Conservation (phyloP, 1,140 invertebrate species). For the Catajapyx aquilonaris region DNA sequence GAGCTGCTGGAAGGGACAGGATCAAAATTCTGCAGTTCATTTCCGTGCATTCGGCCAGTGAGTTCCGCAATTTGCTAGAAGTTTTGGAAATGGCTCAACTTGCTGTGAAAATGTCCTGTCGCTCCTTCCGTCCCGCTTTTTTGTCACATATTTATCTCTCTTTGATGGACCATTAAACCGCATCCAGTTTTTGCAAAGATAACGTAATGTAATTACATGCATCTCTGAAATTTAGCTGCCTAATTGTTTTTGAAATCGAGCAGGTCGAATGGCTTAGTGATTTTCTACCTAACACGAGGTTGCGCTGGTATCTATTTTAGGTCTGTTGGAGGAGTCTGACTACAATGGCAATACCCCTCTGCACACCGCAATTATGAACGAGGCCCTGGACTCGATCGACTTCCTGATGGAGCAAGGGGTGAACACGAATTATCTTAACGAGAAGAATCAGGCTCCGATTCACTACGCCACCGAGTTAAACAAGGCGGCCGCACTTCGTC, state of each 20-base stretch:
- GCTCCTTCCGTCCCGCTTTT: background rate
- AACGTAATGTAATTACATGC: background rate
- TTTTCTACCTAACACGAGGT: conserved; percentile 6
- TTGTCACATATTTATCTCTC: background rate
- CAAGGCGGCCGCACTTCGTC: conserved; percentile 38
- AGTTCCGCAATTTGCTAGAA: conserved; percentile 13
- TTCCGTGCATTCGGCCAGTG: conserved; percentile 42
- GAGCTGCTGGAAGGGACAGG: conserved; percentile 51
- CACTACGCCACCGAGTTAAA: conserved; percentile 58
- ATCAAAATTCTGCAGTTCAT: conserved; percentile 54
- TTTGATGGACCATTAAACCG: too few relatives aligned
- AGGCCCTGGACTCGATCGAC: conserved; percentile 42
- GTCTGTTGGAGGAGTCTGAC: conserved; percentile 42
- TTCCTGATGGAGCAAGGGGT: conserved; percentile 49
- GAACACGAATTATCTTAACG: conserved; percentile 24
- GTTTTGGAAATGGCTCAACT: background rate
- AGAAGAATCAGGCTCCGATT: conserved; percentile 50
- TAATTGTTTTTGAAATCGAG: background rate
- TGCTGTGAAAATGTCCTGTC: background rate
- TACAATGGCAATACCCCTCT: conserved; percentile 57
- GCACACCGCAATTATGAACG: conserved; percentile 53
- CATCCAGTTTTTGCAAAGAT: background rate
- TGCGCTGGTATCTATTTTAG: conserved; percentile 10
- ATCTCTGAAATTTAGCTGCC: background rate
- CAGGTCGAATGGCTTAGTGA: background rate